Base-by-base conservation (phyloP, 2,888 invertebrate genomes). In the Didymodactylos carnosus region DNA sequence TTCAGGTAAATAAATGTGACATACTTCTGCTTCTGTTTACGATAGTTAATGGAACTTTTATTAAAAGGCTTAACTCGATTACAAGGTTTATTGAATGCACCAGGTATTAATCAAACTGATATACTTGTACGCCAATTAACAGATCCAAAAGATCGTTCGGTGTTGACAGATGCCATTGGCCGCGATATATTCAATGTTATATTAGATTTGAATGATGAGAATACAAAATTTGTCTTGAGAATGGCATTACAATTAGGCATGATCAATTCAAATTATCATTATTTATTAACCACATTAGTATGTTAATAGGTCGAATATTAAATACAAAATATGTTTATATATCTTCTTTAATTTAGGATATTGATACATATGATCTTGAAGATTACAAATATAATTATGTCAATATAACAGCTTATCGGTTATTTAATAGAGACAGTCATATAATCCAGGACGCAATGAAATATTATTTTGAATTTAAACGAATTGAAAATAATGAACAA, bases 351-450 rank as follows among this genome's bases (percentile, higher is more conserved):
- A n/a, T 62, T 62, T n/a, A 84, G 84, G 84, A 84, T 78, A 77
- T 82, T 19, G 82, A 82, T 74, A 79, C 80, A 23, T 78, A 83
- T 70, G 81, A 84, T 77, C 79, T 84, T 77, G 82, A 83, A 74
- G 82, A 83, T 81, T 94, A 93, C 83, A 90, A 91, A 81, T 92
- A 94, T 85, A 94, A 94, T 81, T 89, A 89, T 69, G 92, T 93
- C 51, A 94, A 94, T 83, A 91, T 94, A 85, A 93, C 92, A n/a
- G 91, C 92, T 0, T 93, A 92, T 86, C 87, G 93, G 69, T 85
- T 94, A 77, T 91, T 92, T 4, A 91, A 92, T 62, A 29, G 62
- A n/a, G 10, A 7, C 10, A 19, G 35, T 62, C 1, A 7, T 35
- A 29, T 19, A 35, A 35, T 35, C 29, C 35, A 62, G n/a, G 14